These are phyloP conservation scores for Ophioninae sp. DNA, from an alignment of 2,888 invertebrate genomes.

Conservation along the genomic window DNA sequence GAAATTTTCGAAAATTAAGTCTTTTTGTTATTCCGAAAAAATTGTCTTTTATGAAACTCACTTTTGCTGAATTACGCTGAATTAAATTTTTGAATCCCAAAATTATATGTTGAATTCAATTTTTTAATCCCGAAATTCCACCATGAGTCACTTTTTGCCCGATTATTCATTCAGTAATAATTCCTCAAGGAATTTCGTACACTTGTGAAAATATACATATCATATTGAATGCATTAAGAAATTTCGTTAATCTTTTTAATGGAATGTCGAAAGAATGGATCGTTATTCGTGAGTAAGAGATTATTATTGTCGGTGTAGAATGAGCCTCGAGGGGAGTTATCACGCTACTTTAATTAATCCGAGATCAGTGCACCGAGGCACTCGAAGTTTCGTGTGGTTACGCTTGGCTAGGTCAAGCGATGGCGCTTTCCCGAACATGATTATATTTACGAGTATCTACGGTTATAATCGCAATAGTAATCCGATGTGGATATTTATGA, in stretches of 20 bases:
- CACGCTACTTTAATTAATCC: conserved; percentile 25
- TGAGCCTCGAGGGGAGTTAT: background rate
- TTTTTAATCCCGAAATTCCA: too few relatives aligned
- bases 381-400: conserved; percentile 4
- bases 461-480: conserved; percentile 1
- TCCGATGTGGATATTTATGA: conserved; percentile 12
- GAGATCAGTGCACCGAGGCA: conserved; percentile 5
- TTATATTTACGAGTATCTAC: background rate
- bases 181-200: too few relatives aligned
- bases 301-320: background rate
- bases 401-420: conserved; percentile 1
- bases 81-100: background rate
- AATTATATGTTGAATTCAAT: background rate
- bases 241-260: background rate
- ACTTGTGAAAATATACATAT: background rate
- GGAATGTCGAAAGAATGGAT: background rate
- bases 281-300: conserved; percentile 5
- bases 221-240: background rate
- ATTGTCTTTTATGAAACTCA: background rate
- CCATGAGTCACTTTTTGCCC: too few relatives aligned
- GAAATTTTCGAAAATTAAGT: background rate
- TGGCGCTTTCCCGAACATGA: background rate
- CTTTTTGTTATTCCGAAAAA: background rate
- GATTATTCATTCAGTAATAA: too few relatives aligned
- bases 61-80: background rate